Base-by-base conservation (phyloP, 30 jellyfish, hydroid and myxozoan genomes). In the Rhopilema esculentum region DNA sequence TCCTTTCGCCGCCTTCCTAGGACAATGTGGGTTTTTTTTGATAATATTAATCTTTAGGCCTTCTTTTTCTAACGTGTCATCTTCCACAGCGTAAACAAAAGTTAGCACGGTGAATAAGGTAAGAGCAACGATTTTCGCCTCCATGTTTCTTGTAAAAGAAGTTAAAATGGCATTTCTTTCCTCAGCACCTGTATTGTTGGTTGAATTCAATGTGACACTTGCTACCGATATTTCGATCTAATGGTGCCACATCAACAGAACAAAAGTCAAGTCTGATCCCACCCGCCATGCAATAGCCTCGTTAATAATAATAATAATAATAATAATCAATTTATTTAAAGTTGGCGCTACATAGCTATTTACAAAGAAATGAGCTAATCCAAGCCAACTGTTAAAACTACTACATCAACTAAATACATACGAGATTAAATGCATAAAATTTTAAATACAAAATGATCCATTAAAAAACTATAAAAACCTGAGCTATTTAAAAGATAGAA, bases 1-100 rank as follows among this genome's bases (percentile, higher is more conserved):
- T 29, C 93, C 97, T 70, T 69, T 71, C 69, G 72, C 67, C 26
- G 97, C 97, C 53, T 69, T 78, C 57, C 94, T 88, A 24, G 72
- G 66, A 61, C 97, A 91, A 20, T 73, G 68, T 48, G 75, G 49
- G 12, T 91, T 84, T 63, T 83, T 78, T 77, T 91, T 91, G 15
- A 82, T 69, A 1, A 80, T 82, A n/a, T 26, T 76, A 19, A 76
- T 51, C 75, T 76, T 76, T 23, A 76, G 75, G 62, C 87, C 87
- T 27, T 76, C 89, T 19, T 53, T 79, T 27, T 77, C 76, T 21
- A 30, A 31, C 2, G 15, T 18, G 30, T 18, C 6, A 1, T 28
- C 49, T 2, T 21, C 57, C 6, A 12, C 57, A 40, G 57, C n/a
- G n/a, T n/a, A n/a, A n/a, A n/a, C 57, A 40, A 40, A 40, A 40